Percentiles rank a stretch among this genome's conserved stretches.
These are phyloP conservation scores for Strigamia transsilvanica DNA, from an alignment of 2,888 invertebrate species.

Conservation along the genomic window DNA sequence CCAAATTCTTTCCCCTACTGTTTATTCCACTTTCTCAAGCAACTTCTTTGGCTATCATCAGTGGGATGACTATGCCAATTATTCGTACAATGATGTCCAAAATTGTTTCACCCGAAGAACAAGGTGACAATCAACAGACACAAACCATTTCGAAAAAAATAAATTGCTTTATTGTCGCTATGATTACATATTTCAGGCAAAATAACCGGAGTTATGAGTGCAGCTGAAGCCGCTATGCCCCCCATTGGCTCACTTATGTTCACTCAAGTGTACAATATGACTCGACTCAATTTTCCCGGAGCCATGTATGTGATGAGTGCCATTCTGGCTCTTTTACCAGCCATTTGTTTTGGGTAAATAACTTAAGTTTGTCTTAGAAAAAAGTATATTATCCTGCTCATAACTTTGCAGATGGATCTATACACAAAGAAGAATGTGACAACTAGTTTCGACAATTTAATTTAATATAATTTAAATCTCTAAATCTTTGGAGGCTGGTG, in stretches of 20 bases:
- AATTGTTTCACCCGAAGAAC: background rate
- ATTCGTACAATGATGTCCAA: background rate
- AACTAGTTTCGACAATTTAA: background rate
- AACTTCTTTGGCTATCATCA: background rate
- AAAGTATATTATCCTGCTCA: background rate
- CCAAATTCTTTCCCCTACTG: background rate
- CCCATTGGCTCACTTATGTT: constrained; percentile 72
- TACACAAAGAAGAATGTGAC: background rate
- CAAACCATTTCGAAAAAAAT: background rate
- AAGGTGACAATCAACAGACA: background rate
- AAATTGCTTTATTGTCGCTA: background rate
- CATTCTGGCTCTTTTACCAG: background rate
- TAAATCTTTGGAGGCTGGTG: no score
- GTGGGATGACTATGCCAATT: background rate
- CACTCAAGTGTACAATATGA: constrained; percentile 71
- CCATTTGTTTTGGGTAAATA: constrained; percentile 3
- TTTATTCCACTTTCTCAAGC: background rate
- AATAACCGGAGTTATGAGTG: constrained; percentile 74
- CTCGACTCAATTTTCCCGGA: constrained; percentile 70
- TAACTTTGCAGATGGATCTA: background rate
- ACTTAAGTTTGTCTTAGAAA: background rate
- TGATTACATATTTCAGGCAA: constrained; percentile 66
- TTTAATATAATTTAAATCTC: no score
- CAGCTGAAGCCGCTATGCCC: constrained; percentile 72
- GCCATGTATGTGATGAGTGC: constrained; percentile 68